These are phyloP conservation scores for Brevipalpus yothersi DNA, from an alignment of 1,140 invertebrate genomes.

Conservation along the genomic window DNA sequence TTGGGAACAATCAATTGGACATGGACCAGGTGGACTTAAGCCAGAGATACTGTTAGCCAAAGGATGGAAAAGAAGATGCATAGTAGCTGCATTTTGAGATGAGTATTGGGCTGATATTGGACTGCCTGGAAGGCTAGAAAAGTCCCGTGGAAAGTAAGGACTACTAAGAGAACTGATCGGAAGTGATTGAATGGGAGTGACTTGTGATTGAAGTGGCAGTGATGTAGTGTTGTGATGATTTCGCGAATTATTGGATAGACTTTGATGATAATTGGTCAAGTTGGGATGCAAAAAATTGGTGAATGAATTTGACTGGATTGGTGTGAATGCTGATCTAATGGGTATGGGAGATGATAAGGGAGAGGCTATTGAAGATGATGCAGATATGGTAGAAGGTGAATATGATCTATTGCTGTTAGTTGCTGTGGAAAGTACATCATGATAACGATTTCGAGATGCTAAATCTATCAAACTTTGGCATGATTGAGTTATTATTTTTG, in stretches of 20 bases:
- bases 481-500: slow-evolving; percentile 2
- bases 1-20: slow-evolving; percentile 1
- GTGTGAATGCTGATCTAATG: slow-evolving; percentile 5
- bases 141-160: too few relatives aligned
- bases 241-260: not conserved
- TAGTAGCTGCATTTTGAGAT: not conserved
- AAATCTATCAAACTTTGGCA: not conserved
- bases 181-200: not conserved
- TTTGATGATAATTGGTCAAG: not conserved
- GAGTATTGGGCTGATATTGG: too few relatives aligned
- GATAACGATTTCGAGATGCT: too few relatives aligned
- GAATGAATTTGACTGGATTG: not conserved
- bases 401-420: not conserved
- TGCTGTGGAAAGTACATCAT: not conserved
- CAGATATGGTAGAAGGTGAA: not conserved
- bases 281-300: not conserved
- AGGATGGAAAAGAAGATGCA: slow-evolving; percentile 1
- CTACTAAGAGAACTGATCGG: not conserved
- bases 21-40: not conserved
- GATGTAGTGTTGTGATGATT: not conserved
- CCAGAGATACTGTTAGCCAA: not conserved
- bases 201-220: not conserved
- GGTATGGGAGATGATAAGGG: not conserved
- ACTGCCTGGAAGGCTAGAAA: too few relatives aligned
- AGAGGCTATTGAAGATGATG: not conserved